These are phyloP conservation scores for Masnerella sp. DNA, from an alignment of 2,888 invertebrate species.

Conservation along the genomic window DNA sequence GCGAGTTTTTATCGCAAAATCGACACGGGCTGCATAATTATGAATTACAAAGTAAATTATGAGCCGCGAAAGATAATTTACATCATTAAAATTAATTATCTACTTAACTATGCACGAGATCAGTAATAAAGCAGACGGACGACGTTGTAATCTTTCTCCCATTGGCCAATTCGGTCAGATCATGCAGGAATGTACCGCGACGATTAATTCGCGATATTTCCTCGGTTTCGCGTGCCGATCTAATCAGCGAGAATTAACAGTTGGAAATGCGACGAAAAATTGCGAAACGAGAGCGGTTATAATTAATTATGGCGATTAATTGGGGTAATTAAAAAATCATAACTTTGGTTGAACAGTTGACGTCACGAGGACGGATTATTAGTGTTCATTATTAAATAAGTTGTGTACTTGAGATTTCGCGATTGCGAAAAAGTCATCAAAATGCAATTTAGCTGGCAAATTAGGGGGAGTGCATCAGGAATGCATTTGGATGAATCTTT, in stretches of 20 bases:
- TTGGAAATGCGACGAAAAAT: not conserved
- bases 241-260: slow-evolving; percentile 12
- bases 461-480: not conserved
- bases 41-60: too few relatives aligned
- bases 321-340: not conserved
- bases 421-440: not conserved
- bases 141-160: slow-evolving; percentile 14
- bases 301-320: not conserved
- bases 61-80: not conserved
- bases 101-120: slow-evolving; percentile 3
- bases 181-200: slow-evolving; percentile 5
- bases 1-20: too few relatives aligned
- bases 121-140: not conserved
- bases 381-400: too few relatives aligned
- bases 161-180: slow-evolving; percentile 6
- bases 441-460: too few relatives aligned
- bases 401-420: not conserved
- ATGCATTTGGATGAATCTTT: slow-evolving; percentile 7
- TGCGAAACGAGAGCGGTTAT: not conserved
- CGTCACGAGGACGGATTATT: not conserved
- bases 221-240: slow-evolving; percentile 15
- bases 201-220: slow-evolving; percentile 9
- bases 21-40: too few relatives aligned
- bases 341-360: too few relatives aligned
- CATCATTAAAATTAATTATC: slow-evolving; percentile 15